Evolutionary conservation across 1,140 invertebrate genomes (phyloP), one percentile per base, ranked within the genome.

Genomic region (Drosophila sucinea): DNA sequence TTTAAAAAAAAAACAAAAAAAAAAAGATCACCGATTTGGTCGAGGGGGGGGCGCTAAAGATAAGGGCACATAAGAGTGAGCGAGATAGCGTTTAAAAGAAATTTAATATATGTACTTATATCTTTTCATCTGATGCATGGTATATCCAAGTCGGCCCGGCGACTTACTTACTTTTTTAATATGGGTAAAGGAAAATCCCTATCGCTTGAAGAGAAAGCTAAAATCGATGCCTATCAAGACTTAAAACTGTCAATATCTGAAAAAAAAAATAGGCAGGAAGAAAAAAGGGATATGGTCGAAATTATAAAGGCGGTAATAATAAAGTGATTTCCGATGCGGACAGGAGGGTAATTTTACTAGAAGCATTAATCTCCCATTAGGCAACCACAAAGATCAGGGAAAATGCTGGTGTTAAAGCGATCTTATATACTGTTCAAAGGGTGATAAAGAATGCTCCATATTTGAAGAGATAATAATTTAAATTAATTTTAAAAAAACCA

Each of bases 111-210:
- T n/a, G n/a, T n/a, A n/a, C n/a, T n/a, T n/a, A n/a, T 17, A 17
- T 17, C 17, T 17, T 0, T 17, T 17, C 17, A 17, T 0, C 17
- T 17, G 0, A 17, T 17, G 17, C 17, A 17, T 17, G 17, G 17
- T 17, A 17, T 17, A 17, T 17, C 17, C 17, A 17, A 17, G 17
- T 17, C 17, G 17, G 17, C 17, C 17, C 17, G 17, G 17, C 17
- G 17, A 17, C 17, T 17, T 17, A 17, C 17, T 17, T 17, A 17
- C 17, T 35, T 35, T 35, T 35, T 56, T 58, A 58, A 35, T 33
- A 35, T 58, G 56, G 33, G 56, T 33, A 58, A 58, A 32, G 56
- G 56, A 38, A 58, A 33, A 58, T 58, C 32, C 11, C 29, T 58
- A 38, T 38, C 56, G 5, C 7, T 38, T 33, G 29, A 57, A 57